Evolutionary conservation across 2,888 invertebrate genomes (phyloP).

Genomic region (Melanargia galathea): DNA sequence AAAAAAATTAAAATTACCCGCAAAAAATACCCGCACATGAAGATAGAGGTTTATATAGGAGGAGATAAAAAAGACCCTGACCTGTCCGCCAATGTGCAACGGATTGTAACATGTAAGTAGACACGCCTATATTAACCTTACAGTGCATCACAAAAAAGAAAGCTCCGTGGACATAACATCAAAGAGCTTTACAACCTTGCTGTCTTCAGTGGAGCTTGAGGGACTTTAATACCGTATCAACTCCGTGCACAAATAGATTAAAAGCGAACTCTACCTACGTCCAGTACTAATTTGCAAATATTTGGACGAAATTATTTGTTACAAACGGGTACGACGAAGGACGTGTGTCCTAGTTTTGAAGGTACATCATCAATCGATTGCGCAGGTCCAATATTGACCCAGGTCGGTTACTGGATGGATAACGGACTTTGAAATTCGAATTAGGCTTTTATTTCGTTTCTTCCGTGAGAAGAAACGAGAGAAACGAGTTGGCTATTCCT

Average conservation of each 20-base stretch:
- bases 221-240: conserved; percentile 8
- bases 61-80: background rate
- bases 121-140: conserved; percentile 8
- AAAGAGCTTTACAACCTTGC: conserved; percentile 19
- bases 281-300: background rate
- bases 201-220: conserved; percentile 10
- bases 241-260: conserved; percentile 2
- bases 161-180: conserved; percentile 12
- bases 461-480: no score
- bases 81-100: conserved; percentile 1
- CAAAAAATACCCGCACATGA: background rate
- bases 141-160: conserved; percentile 3
- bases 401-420: no score
- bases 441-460: no score
- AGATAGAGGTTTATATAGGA: no score
- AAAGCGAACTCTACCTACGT: background rate
- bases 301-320: background rate
- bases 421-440: no score
- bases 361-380: no score
- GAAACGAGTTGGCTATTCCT: no score
- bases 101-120: no score
- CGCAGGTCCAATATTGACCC: no score
- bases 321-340: no score
- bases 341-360: no score
- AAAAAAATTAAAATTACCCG: no score